phyloP scores from a whole-genome alignment of 1,140 invertebrate genomes.

The Aphelinus certus region DNA sequence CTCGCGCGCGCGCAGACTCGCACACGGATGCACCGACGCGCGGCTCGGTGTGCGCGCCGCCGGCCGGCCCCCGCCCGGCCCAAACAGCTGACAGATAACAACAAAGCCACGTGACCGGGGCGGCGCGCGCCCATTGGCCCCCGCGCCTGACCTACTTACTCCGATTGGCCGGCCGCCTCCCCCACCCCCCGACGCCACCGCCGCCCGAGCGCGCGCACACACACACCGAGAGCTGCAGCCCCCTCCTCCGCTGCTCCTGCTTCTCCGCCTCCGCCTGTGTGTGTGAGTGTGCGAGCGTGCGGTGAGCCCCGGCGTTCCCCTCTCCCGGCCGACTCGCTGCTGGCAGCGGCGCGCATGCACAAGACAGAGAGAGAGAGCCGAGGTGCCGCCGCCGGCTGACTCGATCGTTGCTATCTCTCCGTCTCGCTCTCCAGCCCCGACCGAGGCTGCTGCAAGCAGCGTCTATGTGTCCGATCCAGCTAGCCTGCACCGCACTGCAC shows the following conservation, averaged over 20 bases:
- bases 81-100: constrained; percentile 72
- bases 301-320: too few species aligned
- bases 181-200: background rate
- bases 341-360: too few species aligned
- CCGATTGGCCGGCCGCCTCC: constrained; percentile 52
- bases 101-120: constrained; percentile 65
- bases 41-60: constrained; percentile 19
- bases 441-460: too few species aligned
- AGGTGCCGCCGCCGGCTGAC: too few species aligned
- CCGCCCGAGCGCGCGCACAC: constrained; percentile 2
- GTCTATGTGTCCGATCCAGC: too few species aligned
- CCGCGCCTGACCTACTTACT: constrained; percentile 60
- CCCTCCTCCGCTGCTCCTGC: too few species aligned
- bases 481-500: too few species aligned
- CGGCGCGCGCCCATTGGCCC: constrained; percentile 45
- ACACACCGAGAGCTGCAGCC: too few species aligned
- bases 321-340: background rate
- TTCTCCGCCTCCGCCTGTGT: too few species aligned
- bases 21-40: constrained; percentile 28
- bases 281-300: too few species aligned
- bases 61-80: constrained; percentile 55
- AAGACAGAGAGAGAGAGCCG: background rate
- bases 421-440: too few species aligned
- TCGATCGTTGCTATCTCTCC: too few species aligned
- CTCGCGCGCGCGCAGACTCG: background rate